Evolutionary conservation across 1,140 invertebrate genomes (phyloP).

Genomic region (Pteromalus puparum): DNA sequence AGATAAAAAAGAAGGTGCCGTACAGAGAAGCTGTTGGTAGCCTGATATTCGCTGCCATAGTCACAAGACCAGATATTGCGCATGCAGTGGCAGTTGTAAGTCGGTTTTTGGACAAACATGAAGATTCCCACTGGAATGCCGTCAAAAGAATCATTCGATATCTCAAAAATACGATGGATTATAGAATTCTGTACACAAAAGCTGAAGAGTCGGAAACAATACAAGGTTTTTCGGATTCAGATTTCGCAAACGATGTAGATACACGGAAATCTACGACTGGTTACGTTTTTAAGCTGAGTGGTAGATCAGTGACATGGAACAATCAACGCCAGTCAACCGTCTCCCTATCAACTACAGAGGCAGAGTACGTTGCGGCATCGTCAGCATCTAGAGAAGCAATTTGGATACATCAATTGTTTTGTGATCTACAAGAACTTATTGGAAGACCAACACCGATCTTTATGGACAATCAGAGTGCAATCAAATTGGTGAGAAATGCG

Average conservation of each 20-base stretch:
- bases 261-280: conserved; percentile 40
- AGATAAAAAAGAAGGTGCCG: background rate
- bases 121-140: conserved; percentile 46
- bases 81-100: background rate
- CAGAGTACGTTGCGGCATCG: conserved; percentile 71
- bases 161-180: conserved; percentile 7
- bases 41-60: background rate
- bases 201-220: background rate
- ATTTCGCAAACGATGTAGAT: conserved; percentile 36
- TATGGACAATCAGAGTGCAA: conserved; percentile 65
- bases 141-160: conserved; percentile 55
- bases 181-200: conserved; percentile 25
- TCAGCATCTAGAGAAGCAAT: conserved; percentile 54
- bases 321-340: background rate
- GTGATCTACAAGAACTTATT: background rate
- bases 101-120: conserved; percentile 12
- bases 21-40: background rate
- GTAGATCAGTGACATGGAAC: background rate
- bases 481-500: conserved; percentile 49
- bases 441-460: conserved; percentile 34
- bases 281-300: conserved; percentile 24
- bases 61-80: background rate
- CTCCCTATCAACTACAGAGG: conserved; percentile 60
- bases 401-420: conserved; percentile 40
- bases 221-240: conserved; percentile 39